Evolutionary conservation across 2,797 vertebrate genomes (phyloP).

Genomic region (Sebastes itinus): DNA sequence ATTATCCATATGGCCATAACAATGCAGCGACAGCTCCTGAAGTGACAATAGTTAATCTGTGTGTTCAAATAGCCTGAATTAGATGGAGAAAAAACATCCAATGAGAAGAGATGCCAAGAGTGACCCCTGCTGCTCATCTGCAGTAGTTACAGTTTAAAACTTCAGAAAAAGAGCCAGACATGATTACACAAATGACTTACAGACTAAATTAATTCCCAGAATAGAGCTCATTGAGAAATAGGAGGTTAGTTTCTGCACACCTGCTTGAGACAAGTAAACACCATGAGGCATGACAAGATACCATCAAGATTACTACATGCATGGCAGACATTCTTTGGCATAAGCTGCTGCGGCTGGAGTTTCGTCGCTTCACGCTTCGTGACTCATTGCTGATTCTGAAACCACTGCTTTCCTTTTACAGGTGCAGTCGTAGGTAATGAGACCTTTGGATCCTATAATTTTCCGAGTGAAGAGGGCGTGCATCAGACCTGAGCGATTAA

Average conservation of each 20-base stretch:
- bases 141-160: slow-evolving; percentile 18
- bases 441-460: slow-evolving; percentile 56
- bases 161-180: background rate
- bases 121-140: slow-evolving; percentile 57
- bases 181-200: background rate
- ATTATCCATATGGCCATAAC: background rate
- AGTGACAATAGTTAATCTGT: background rate
- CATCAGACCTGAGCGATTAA: slow-evolving; percentile 14
- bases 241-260: background rate
- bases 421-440: slow-evolving; percentile 48
- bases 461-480: background rate
- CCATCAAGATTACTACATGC: background rate
- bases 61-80: background rate
- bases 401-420: slow-evolving; percentile 18
- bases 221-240: slow-evolving; percentile 1
- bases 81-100: background rate
- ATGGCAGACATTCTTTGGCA: slow-evolving; percentile 15
- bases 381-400: slow-evolving; percentile 43
- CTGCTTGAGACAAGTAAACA: background rate
- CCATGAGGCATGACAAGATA: background rate
- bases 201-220: background rate
- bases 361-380: background rate
- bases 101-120: slow-evolving; percentile 16
- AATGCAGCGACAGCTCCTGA: background rate
- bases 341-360: background rate